These are phyloP conservation scores for Oscarella lobularis DNA, from an alignment of 37 sponge, comb jelly and placozoan species.

Conservation along the genomic window DNA sequence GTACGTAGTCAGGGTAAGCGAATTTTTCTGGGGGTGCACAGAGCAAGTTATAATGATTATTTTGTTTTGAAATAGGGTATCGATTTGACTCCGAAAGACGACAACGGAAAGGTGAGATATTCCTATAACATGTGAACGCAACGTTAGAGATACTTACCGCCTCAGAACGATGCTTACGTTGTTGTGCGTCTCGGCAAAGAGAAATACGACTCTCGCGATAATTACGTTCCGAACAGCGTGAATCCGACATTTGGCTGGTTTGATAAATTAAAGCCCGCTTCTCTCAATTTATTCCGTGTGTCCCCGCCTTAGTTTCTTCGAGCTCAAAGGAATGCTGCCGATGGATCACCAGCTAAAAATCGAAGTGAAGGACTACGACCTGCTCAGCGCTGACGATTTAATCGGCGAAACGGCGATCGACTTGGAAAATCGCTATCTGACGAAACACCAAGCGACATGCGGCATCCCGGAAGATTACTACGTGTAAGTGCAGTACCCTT, in stretches of 20 bases:
- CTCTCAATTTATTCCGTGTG: not conserved
- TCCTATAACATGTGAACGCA: not conserved
- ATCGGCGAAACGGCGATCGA: conserved; percentile 95
- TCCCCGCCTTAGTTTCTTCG: conserved; percentile 58
- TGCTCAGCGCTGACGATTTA: conserved; percentile 77
- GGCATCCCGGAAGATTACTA: conserved; percentile 76
- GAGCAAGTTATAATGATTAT: not conserved
- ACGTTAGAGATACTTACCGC: not conserved
- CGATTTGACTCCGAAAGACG: conserved; percentile 82
- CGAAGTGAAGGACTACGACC: conserved; percentile 86
- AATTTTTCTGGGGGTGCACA: not conserved
- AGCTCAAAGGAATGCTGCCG: conserved; percentile 73
- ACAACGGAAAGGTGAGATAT: conserved; percentile 64
- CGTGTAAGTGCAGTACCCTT: conserved; percentile 36
- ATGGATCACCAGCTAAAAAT: conserved; percentile 65
- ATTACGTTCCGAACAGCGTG: conserved; percentile 79
- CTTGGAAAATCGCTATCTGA: conserved; percentile 90
- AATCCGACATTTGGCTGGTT: conserved; percentile 85
- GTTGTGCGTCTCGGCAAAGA: conserved; percentile 77
- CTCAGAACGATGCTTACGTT: conserved; percentile 85
- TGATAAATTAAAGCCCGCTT: not conserved
- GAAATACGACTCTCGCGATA: conserved; percentile 56
- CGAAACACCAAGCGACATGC: conserved; percentile 62
- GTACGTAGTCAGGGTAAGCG: conserved; percentile 79
- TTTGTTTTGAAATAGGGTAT: conserved; percentile 37